Percentiles rank a stretch among this genome's conserved stretches.
Conservation (phyloP, 1,140 invertebrate genomes). For the Drosophila murphyi region DNA sequence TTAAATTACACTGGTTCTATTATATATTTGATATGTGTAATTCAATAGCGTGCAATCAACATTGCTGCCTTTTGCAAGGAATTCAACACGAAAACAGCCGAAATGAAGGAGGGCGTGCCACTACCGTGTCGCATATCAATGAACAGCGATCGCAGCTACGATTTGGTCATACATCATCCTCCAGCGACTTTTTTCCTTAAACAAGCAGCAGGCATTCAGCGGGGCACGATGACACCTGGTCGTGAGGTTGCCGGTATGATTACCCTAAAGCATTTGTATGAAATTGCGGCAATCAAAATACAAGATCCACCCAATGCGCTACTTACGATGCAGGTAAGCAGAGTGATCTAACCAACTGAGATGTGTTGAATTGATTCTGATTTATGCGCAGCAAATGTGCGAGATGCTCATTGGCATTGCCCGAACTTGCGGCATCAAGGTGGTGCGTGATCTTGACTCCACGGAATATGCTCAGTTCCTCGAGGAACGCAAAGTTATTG, state of each 20-base stretch:
- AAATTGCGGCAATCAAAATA: conserved; percentile 98
- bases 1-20: neutral
- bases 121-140: conserved; percentile 92
- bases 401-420: conserved; percentile 91
- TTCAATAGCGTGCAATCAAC: conserved; percentile 94
- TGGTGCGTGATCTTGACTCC: conserved; percentile 92
- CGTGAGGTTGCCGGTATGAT: conserved; percentile 95
- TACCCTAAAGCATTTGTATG: conserved; percentile 98
- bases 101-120: conserved; percentile 97
- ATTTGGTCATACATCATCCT: conserved; percentile 93
- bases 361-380: neutral
- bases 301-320: conserved; percentile 91
- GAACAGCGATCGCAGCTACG: conserved; percentile 94
- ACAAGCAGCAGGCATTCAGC: conserved; percentile 96
- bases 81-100: conserved; percentile 97
- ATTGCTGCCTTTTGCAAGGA: conserved; percentile 99
- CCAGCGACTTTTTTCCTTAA: conserved; percentile 94
- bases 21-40: conserved; percentile 13
- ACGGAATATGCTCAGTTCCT: conserved; percentile 94
- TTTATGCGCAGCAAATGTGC: conserved; percentile 91
- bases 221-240: conserved; percentile 92
- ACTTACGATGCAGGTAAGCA: conserved; percentile 82
- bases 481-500: conserved; percentile 89
- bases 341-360: neutral
- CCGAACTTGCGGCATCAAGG: conserved; percentile 92